These are phyloP conservation scores for Periphyllus acericola DNA, from an alignment of 2,888 invertebrate species.

Conservation along the genomic window DNA sequence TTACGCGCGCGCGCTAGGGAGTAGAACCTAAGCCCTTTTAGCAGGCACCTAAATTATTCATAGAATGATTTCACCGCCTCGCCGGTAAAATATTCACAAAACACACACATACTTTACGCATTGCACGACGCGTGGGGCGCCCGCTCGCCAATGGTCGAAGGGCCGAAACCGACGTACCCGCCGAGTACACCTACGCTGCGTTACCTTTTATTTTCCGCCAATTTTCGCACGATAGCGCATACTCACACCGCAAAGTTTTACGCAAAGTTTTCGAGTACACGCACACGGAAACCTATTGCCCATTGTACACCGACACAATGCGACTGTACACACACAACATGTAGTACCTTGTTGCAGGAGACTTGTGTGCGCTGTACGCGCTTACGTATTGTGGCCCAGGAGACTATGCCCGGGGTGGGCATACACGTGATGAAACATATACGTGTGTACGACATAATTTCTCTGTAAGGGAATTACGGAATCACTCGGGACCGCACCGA, in stretches of 20 bases:
- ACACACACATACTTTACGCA: neutral
- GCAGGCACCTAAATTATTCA: constrained; percentile 32
- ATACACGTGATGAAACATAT: no score
- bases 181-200: neutral
- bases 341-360: no score
- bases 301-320: no score
- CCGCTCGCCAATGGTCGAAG: neutral
- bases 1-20: neutral
- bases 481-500: no score
- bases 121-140: neutral
- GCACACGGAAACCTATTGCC: no score
- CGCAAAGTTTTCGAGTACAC: neutral
- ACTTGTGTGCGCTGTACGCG: no score
- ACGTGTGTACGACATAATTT: no score
- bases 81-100: neutral
- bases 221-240: neutral
- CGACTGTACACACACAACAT: no score
- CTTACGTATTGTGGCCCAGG: no score
- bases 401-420: no score
- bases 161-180: neutral
- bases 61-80: constrained; percentile 1
- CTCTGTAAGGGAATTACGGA: no score
- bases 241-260: neutral
- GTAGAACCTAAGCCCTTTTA: neutral
- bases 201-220: neutral